Evolutionary conservation across 2,888 invertebrate species (phyloP).

Genomic region (Erebia epiphron): DNA sequence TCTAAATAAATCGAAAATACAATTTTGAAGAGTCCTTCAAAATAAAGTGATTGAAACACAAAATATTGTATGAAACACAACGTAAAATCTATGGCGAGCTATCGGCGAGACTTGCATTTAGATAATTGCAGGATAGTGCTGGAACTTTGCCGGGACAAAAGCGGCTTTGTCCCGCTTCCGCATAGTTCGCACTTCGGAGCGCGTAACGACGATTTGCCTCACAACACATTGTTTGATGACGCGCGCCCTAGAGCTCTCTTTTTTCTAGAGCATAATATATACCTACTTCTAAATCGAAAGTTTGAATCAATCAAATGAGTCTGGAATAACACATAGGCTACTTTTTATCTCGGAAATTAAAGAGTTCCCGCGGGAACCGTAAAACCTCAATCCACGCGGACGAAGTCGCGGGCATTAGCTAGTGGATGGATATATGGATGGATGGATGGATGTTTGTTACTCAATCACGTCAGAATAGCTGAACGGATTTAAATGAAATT

Average conservation of each 20-base stretch:
- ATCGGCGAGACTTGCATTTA: slow-evolving; percentile 62
- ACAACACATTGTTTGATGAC: slow-evolving; percentile 61
- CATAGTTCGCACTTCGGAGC: slow-evolving; percentile 63
- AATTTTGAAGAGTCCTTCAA: background rate
- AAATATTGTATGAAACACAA: slow-evolving; percentile 16
- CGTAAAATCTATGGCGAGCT: slow-evolving; percentile 29
- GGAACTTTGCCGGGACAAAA: slow-evolving; percentile 60
- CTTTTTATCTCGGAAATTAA: too few relatives aligned
- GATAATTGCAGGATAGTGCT: slow-evolving; percentile 74
- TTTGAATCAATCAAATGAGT: too few relatives aligned
- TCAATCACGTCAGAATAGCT: too few relatives aligned
- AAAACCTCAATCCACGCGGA: too few relatives aligned
- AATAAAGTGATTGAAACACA: background rate
- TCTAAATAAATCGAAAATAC: too few relatives aligned
- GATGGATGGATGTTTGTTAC: too few relatives aligned
- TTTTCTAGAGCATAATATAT: background rate
- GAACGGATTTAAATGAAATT: too few relatives aligned
- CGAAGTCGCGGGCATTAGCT: too few relatives aligned
- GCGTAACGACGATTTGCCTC: slow-evolving; percentile 62
- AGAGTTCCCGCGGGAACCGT: too few relatives aligned
- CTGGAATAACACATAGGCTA: too few relatives aligned
- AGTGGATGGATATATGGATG: too few relatives aligned
- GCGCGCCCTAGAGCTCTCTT: slow-evolving; percentile 29
- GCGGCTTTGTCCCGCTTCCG: slow-evolving; percentile 59
- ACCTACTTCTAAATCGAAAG: too few relatives aligned